Evolutionary conservation across 2,888 invertebrate species (phyloP).

Genomic region (Watsonalla binaria): DNA sequence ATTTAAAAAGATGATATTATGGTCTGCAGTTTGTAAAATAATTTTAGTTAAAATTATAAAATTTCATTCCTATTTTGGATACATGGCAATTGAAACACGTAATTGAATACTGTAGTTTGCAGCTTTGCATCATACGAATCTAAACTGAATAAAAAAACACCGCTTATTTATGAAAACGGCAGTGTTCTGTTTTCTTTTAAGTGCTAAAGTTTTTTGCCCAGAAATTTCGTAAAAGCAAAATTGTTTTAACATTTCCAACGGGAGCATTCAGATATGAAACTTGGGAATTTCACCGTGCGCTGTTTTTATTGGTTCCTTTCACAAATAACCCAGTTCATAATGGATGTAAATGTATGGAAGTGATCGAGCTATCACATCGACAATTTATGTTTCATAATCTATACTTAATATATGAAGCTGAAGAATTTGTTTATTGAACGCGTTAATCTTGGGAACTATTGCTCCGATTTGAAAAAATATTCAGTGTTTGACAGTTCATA

Average conservation of each 20-base stretch:
- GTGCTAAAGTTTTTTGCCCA: conserved; percentile 29
- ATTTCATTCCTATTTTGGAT: not conserved
- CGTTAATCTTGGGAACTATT: too few species aligned
- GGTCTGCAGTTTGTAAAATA: too few species aligned
- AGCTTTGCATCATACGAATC: conserved; percentile 14
- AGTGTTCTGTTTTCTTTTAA: conserved; percentile 40
- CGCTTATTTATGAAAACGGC: conserved; percentile 36
- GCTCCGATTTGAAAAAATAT: too few species aligned
- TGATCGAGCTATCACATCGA: too few species aligned
- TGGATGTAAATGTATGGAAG: not conserved
- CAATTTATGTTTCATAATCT: too few species aligned
- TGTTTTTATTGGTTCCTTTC: not conserved
- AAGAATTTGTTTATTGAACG: too few species aligned
- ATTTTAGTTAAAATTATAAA: not conserved
- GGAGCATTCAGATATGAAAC: conserved; percentile 2
- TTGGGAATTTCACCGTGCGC: not conserved
- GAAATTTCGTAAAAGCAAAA: conserved; percentile 22
- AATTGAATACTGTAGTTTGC: conserved; percentile 9
- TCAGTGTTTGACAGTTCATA: too few species aligned
- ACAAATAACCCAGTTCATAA: not conserved
- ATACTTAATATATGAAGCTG: too few species aligned
- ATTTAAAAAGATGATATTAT: too few species aligned
- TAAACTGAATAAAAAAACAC: conserved; percentile 12
- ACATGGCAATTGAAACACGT: conserved; percentile 14
- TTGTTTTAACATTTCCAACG: conserved; percentile 20